These are phyloP conservation scores for Drosophila paranaensis DNA, from an alignment of 2,888 invertebrate species.

Conservation along the genomic window DNA sequence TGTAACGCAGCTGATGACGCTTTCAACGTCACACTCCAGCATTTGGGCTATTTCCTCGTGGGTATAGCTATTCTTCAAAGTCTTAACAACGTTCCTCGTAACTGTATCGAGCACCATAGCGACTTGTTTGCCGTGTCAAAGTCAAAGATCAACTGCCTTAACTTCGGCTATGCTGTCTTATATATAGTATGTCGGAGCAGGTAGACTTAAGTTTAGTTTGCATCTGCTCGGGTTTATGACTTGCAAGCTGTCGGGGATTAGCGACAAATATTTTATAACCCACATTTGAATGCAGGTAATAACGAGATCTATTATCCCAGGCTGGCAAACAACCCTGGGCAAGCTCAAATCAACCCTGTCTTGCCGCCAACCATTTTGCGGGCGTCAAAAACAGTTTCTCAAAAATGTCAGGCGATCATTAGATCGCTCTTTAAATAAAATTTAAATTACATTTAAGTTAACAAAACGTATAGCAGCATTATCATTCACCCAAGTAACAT, in stretches of 20 bases:
- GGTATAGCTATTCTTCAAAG: slow-evolving; percentile 37
- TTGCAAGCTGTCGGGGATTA: slow-evolving; percentile 38
- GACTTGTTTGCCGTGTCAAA: slow-evolving; percentile 46
- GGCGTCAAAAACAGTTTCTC: no score
- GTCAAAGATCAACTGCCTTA: slow-evolving; percentile 31
- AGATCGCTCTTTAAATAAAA: no score
- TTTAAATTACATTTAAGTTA: no score
- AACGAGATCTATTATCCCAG: neutral
- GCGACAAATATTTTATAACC: slow-evolving; percentile 10
- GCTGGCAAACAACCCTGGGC: neutral
- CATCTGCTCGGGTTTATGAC: slow-evolving; percentile 23
- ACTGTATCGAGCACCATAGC: slow-evolving; percentile 41
- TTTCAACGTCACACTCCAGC: slow-evolving; percentile 56
- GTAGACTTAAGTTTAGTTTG: slow-evolving; percentile 20
- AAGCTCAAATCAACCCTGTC: neutral
- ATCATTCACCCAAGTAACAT: no score
- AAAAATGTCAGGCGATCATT: no score
- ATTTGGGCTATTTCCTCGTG: slow-evolving; percentile 62
- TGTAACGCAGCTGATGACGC: slow-evolving; percentile 48
- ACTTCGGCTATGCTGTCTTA: neutral
- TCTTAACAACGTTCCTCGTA: slow-evolving; percentile 35
- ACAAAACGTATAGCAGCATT: no score
- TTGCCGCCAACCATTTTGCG: no score
- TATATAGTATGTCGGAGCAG: slow-evolving; percentile 35
- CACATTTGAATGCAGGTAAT: neutral